Evolutionary conservation across 2,888 invertebrate genomes (phyloP), one percentile per base, ranked within the genome.

Genomic region (Empis stercorea): DNA sequence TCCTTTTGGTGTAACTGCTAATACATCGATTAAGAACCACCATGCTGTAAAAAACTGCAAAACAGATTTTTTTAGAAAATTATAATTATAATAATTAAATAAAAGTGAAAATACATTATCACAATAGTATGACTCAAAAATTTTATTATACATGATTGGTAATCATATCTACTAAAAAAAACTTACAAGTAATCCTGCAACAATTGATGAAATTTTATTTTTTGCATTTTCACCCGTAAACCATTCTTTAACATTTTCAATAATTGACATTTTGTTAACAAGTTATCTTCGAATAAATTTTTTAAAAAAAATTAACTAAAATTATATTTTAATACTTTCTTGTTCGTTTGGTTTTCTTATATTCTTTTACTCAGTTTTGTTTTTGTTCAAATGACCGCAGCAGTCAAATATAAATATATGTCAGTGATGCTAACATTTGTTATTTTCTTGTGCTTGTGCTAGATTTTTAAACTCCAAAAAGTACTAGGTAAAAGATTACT

Each of bases 21-120:
- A 84, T 10, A 93, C 89, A 73, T 97, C 97, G 58, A 99, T 95
- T 51, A 95, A 84, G 52, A 94, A 81, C 99, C 97, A 99, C 96
- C 97, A 97, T 44, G 95, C 97, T 57, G 81, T 72, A 61, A 93
- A 95, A 72, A 97, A 97, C 93, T 94, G 45, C 51, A 53, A 52
- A 47, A 49, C 27, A 32, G 37, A 10, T 34, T 34, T 32, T 13
- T 37, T 10, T 13, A 45, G 16, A 48, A 48, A 47, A 45, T 42
- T 43, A 38, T 44, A 16, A 2, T 5, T n/a, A 13, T 34, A 13
- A 34, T 34, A 4, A 9, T 32, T 32, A 4, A 32, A 32, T 3
- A 32, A 32, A n/a, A 34, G 13, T 5, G 13, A 32, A 13, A 32
- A n/a, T 13, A n/a, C 34, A 42, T 48, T 38, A 50, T 16, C 42